Percentiles rank a stretch among this genome's conserved stretches.
phyloP scores from a whole-genome alignment of 2,888 invertebrate species.

The Sclerodermus sp. region DNA sequence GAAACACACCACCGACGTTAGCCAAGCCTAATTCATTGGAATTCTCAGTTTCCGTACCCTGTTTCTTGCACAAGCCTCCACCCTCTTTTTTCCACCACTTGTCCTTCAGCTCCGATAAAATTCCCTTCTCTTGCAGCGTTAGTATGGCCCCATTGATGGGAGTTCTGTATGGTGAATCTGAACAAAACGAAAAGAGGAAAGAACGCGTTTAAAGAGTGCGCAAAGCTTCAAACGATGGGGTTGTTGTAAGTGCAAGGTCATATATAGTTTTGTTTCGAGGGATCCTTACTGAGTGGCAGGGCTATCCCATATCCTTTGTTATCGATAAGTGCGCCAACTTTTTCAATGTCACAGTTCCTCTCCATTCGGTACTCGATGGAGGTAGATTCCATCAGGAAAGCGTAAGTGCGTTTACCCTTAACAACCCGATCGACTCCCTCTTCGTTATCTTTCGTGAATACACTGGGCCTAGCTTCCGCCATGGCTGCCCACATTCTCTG shows the following conservation, averaged over 20 bases:
- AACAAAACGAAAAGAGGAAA: constrained; percentile 12
- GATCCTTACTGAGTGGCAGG: constrained; percentile 86
- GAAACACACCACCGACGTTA: constrained; percentile 90
- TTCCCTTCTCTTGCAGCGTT: constrained; percentile 86
- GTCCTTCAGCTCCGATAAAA: constrained; percentile 77
- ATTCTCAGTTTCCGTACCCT: constrained; percentile 49
- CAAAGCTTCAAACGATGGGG: neutral
- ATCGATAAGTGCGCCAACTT: constrained; percentile 89
- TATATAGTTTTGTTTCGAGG: too few relatives aligned
- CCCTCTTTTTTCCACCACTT: constrained; percentile 87
- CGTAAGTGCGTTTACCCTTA: constrained; percentile 84
- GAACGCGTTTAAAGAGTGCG: too few relatives aligned
- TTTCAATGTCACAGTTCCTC: constrained; percentile 85
- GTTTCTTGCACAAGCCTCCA: constrained; percentile 61
- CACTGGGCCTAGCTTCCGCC: constrained; percentile 84
- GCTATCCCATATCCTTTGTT: constrained; percentile 96
- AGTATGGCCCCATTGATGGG: constrained; percentile 85
- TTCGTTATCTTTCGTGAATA: constrained; percentile 82
- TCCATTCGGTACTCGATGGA: constrained; percentile 94
- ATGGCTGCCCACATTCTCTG: constrained; percentile 96
- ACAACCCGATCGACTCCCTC: constrained; percentile 90
- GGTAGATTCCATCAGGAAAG: constrained; percentile 97
- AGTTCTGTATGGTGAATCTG: constrained; percentile 77
- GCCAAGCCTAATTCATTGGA: constrained; percentile 73
- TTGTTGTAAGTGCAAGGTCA: too few relatives aligned